Percentiles rank a stretch among this genome's conserved stretches.
phyloP scores from a whole-genome alignment of 1,140 invertebrate species.

The Drosophila eugracilis region DNA sequence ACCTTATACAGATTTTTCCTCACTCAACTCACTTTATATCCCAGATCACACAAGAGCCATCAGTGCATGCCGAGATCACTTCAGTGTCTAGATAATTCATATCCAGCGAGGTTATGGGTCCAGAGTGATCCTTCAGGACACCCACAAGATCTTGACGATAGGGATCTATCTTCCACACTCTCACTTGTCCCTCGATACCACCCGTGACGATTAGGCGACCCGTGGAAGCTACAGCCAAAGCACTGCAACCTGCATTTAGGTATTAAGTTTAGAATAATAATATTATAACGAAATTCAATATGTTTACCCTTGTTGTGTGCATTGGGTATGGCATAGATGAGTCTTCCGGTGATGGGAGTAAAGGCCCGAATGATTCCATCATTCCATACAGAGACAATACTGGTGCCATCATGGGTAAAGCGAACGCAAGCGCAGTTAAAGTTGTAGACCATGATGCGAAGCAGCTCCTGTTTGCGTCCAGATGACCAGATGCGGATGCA shows the following conservation, averaged over 20 bases:
- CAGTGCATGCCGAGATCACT: slow-evolving; percentile 93
- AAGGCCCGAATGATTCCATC: slow-evolving; percentile 95
- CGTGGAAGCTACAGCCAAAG: slow-evolving; percentile 89
- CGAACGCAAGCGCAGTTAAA: slow-evolving; percentile 92
- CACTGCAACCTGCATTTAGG: slow-evolving; percentile 61
- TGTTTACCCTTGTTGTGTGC: slow-evolving; percentile 91
- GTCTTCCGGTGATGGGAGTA: slow-evolving; percentile 91
- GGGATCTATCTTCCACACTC: slow-evolving; percentile 90
- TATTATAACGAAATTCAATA: not conserved
- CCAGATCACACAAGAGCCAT: slow-evolving; percentile 97
- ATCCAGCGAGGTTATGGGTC: slow-evolving; percentile 92
- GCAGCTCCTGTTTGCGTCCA: slow-evolving; percentile 90
- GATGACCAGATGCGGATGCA: slow-evolving; percentile 94
- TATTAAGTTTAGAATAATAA: too few relatives aligned
- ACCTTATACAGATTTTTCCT: not conserved
- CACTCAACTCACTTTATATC: slow-evolving; percentile 87
- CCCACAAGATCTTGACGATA: slow-evolving; percentile 88
- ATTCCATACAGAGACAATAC: slow-evolving; percentile 93
- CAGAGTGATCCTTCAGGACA: slow-evolving; percentile 95
- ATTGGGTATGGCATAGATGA: slow-evolving; percentile 92
- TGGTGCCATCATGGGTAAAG: slow-evolving; percentile 92
- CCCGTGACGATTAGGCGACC: slow-evolving; percentile 92
- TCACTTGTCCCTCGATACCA: slow-evolving; percentile 93
- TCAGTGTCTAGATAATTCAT: slow-evolving; percentile 91
- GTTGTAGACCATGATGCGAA: slow-evolving; percentile 93